Base-by-base conservation (phyloP, 2,888 invertebrate species). In the Acronicta aceris region DNA sequence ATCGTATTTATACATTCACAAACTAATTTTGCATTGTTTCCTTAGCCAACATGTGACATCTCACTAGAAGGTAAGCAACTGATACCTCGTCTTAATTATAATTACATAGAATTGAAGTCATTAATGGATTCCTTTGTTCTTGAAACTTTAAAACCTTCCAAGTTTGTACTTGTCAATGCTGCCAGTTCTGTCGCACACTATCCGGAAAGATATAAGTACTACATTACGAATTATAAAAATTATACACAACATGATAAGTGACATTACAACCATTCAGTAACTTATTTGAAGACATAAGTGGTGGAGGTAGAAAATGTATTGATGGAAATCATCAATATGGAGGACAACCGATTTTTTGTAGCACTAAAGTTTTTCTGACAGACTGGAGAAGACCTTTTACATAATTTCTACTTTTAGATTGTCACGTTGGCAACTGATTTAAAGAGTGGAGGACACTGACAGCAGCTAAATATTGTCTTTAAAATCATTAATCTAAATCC, bases 91-190 rank as follows among this genome's bases (percentile, higher is more conserved):
- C 33, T 69, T 74, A 73, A 76, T 70, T 62, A 76, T 74, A 73
- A 73, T 69, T 76, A 74, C 76, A 76, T 76, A 74, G 63, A 62
- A 63, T 59, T 65, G 43, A 59, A 71, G 52, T 66, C 30, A 27
- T 13, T 42, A 47, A 50, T 60, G 38, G 53, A 58, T 53, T 54
- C 41, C 46, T 54, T 67, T 59, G 52, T 59, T 64, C 49, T 53
- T 61, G 59, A 64, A 57, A 59, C 48, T 66, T 59, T n/a, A 56
- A 58, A 63, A 76, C 51, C 45, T 59, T 55, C n/a, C 16, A 27
- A 59, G 53, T 70, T 76, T 74, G 74, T 75, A 74, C 77, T 76
- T 76, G 52, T 70, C 74, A 76, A 75, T 75, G 77, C 74, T 71
- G 71, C 55, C 74, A 76, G 64, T 58, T 65, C 57, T 62, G 47